Evolutionary conservation across 1,140 invertebrate genomes (phyloP).

Genomic region (Drosophila tani): DNA sequence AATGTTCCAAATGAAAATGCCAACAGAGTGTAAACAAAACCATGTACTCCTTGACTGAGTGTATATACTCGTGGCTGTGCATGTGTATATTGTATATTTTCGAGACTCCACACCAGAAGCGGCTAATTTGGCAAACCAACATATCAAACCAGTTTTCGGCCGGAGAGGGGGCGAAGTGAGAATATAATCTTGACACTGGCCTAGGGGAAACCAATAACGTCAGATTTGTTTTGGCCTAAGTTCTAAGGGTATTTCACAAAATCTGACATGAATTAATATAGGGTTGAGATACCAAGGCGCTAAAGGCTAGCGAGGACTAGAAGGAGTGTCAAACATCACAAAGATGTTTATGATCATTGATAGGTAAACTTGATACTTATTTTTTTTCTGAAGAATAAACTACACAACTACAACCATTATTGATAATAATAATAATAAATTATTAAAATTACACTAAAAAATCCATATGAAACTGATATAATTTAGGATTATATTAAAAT

Average conservation of each 20-base stretch:
- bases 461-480: too few species aligned
- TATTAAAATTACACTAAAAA: too few species aligned
- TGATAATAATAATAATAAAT: too few species aligned
- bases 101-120: slow-evolving; percentile 27
- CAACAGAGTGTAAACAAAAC: slow-evolving; percentile 75
- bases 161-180: slow-evolving; percentile 13
- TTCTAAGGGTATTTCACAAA: slow-evolving; percentile 1
- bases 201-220: slow-evolving; percentile 44
- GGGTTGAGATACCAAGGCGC: not conserved
- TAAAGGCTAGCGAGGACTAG: not conserved
- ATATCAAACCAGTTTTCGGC: slow-evolving; percentile 30
- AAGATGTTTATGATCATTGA: too few species aligned
- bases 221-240: slow-evolving; percentile 27
- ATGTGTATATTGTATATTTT: slow-evolving; percentile 35
- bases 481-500: too few species aligned
- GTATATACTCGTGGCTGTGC: slow-evolving; percentile 15
- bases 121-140: slow-evolving; percentile 56
- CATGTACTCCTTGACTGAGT: slow-evolving; percentile 42
- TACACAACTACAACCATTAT: too few species aligned
- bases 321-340: not conserved
- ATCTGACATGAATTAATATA: slow-evolving; percentile 3
- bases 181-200: slow-evolving; percentile 24
- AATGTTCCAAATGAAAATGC: slow-evolving; percentile 76
- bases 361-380: too few species aligned
- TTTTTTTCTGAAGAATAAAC: too few species aligned